Evolutionary conservation across 2,797 vertebrate species (phyloP), one percentile per base, ranked within the genome.

Genomic region (Pterois miles): DNA sequence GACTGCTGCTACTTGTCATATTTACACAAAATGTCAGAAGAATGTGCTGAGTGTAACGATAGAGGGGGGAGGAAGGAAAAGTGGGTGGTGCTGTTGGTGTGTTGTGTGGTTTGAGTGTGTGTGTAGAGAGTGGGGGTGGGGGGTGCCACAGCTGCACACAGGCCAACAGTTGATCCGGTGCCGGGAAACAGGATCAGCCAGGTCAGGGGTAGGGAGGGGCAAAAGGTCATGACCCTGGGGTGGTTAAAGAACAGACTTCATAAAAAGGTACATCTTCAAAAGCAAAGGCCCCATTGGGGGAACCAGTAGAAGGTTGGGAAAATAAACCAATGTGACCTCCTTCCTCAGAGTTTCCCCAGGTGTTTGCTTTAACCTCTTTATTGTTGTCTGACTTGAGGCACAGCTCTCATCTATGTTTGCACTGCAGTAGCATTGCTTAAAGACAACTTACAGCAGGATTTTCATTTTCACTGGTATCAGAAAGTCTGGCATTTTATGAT

Each of bases 91-190:
- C 20, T 38, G 23, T 36, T 72, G 81, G 68, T 62, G 56, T 56
- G 48, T 13, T 36, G 53, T 40, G 72, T 34, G 67, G 52, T 69
- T 50, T 63, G 52, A 56, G 50, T 59, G 52, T 58, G 68, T 69
- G 34, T 52, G 68, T 22, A 48, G 62, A 54, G 22, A 12, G 25
- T 8, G 25, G 14, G 20, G 11, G 34, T 33, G 18, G 50, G 66
- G 74, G 75, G 22, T 34, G 46, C 71, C 89, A 94, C 94, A 94
- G 93, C 92, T 93, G 93, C 91, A n/a, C n/a, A n/a, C n/a, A 91
- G 91, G 89, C 83, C 88, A 93, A 92, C 87, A 89, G 91, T 94
- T 93, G 91, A 94, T 94, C 93, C 89, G 88, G 88, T 91, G 88
- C 88, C 83, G 77, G 87, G 93, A 93, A 93, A 89, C 91, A 80